Percentiles rank a stretch among this genome's conserved stretches.
Conservation (phyloP, 2,888 invertebrate species). For the Drosophila emarginata region DNA sequence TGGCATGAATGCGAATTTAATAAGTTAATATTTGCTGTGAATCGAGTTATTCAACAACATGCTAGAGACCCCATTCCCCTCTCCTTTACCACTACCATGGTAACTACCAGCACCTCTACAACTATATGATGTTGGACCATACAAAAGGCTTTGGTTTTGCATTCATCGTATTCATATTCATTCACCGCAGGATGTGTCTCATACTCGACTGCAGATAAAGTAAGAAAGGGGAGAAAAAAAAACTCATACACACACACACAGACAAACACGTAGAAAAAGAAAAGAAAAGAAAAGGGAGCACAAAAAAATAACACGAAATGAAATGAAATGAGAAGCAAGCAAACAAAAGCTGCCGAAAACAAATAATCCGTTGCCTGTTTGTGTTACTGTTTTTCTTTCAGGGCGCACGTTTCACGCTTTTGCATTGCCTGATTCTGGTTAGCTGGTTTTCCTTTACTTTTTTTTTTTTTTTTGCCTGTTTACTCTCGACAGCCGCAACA, state of each 20-base stretch:
- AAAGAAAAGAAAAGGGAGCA: slow-evolving; percentile 6
- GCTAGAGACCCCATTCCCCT: too few species aligned
- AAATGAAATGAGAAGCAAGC: slow-evolving; percentile 13
- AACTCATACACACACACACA: neutral
- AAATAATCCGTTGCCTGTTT: slow-evolving; percentile 66
- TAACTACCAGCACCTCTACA: neutral
- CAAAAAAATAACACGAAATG: slow-evolving; percentile 41
- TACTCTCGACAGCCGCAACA: slow-evolving; percentile 42
- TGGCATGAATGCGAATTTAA: neutral
- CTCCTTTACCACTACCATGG: neutral
- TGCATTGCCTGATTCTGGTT: slow-evolving; percentile 27
- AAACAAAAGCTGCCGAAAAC: slow-evolving; percentile 71
- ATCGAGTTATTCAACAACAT: neutral
- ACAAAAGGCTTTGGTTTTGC: slow-evolving; percentile 2
- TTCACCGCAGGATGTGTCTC: slow-evolving; percentile 5
- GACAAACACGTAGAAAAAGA: slow-evolving; percentile 1
- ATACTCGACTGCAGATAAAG: slow-evolving; percentile 4
- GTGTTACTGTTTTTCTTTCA: slow-evolving; percentile 41
- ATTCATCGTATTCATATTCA: slow-evolving; percentile 5
- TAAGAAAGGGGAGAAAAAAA: slow-evolving; percentile 1
- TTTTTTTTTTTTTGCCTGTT: slow-evolving; percentile 13
- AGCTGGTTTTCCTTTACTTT: slow-evolving; percentile 29
- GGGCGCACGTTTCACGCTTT: slow-evolving; percentile 13
- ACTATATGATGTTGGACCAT: neutral
- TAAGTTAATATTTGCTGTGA: neutral